A percentile compares a stretch with the other conserved stretches of the same genome.
phyloP scores from a whole-genome alignment of 2,797 vertebrate genomes.

The Pseudotriccus pelzelni region DNA sequence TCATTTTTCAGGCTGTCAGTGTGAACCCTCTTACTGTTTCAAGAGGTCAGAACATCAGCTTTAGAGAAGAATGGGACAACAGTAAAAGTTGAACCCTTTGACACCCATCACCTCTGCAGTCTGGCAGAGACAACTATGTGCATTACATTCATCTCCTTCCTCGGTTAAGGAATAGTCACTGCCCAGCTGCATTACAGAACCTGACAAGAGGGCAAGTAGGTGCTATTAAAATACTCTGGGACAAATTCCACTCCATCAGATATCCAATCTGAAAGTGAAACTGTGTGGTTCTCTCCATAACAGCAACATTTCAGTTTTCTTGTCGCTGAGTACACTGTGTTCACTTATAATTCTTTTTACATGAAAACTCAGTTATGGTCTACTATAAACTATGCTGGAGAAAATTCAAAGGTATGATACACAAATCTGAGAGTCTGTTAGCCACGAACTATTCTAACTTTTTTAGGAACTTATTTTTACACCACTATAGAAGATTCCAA shows the following conservation, averaged over 20 bases:
- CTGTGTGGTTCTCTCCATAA: neutral
- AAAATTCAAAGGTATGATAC: neutral
- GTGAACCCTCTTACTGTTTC: neutral
- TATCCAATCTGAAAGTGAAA: neutral
- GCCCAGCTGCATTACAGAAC: neutral
- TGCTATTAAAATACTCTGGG: neutral
- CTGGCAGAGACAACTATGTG: neutral
- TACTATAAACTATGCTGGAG: neutral
- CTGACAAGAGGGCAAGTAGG: neutral
- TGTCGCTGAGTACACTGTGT: accelerated
- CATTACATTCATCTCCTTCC: neutral
- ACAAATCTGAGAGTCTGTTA: neutral
- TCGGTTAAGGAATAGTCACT: neutral
- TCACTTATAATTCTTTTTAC: neutral
- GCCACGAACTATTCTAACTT: neutral
- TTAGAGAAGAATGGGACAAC: neutral
- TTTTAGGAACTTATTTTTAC: neutral
- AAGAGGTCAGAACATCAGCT: neutral
- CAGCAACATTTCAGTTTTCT: neutral
- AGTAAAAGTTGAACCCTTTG: neutral
- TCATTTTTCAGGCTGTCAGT: neutral
- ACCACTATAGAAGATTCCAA: neutral
- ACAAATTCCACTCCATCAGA: neutral
- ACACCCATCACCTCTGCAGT: too few relatives aligned
- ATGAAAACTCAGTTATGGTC: neutral